A percentile compares a stretch with the other conserved stretches of the same genome.
Conservation (phyloP, 23 tunicate genomes). For the Ascidia mentula region DNA sequence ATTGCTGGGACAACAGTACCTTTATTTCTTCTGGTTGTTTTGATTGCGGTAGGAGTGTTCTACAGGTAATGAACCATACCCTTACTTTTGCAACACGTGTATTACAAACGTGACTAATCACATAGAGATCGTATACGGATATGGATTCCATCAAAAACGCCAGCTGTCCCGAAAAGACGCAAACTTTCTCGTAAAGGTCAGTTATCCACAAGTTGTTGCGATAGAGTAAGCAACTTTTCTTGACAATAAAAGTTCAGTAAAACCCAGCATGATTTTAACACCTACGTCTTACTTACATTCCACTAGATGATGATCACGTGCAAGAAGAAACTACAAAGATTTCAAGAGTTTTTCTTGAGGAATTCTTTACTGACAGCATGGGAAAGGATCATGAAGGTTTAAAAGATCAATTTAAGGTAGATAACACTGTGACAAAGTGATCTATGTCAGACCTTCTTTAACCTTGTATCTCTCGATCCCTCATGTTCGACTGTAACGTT, state of each 20-base stretch:
- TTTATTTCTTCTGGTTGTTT: background rate
- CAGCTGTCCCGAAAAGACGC: background rate
- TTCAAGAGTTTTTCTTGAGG: background rate
- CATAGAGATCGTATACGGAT: slow-evolving; percentile 2
- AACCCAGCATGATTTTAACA: too few relatives aligned
- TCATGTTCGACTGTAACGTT: too few relatives aligned
- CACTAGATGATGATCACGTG: too few relatives aligned
- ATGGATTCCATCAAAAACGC: background rate
- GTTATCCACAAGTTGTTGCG: too few relatives aligned
- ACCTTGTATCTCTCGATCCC: too few relatives aligned
- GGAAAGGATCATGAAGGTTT: background rate
- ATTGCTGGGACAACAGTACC: background rate
- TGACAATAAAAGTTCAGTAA: too few relatives aligned
- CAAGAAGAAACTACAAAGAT: background rate
- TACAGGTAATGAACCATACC: background rate
- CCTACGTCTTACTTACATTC: too few relatives aligned
- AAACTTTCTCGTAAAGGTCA: background rate
- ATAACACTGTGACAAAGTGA: too few relatives aligned
- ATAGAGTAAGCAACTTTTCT: too few relatives aligned
- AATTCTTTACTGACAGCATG: background rate
- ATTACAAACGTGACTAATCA: too few relatives aligned
- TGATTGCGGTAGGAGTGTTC: background rate
- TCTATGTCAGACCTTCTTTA: too few relatives aligned
- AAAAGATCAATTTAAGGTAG: background rate
- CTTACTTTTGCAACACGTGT: background rate